phyloP scores from a whole-genome alignment of 2,797 vertebrate genomes.

The Potorous gilbertii region DNA sequence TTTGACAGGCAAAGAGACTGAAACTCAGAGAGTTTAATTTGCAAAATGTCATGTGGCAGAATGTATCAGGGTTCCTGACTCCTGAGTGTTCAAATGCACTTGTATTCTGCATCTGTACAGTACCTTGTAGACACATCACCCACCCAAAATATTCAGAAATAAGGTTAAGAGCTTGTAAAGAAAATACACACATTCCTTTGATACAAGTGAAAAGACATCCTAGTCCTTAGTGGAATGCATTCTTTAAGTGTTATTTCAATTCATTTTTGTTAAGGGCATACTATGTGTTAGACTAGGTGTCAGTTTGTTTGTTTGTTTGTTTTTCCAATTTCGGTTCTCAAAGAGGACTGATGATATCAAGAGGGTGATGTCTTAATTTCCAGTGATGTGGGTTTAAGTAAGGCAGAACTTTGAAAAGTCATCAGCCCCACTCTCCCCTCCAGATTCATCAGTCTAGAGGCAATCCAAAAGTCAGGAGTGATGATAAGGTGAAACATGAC shows the following conservation, averaged over 20 bases:
- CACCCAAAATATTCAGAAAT: neutral
- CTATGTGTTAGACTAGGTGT: neutral
- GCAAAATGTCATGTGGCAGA: neutral
- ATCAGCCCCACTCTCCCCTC: neutral
- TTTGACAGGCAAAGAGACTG: neutral
- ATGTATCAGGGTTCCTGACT: neutral
- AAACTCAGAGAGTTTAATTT: neutral
- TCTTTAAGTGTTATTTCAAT: neutral
- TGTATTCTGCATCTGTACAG: neutral
- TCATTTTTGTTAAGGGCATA: neutral
- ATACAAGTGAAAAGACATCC: neutral
- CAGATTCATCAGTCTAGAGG: neutral
- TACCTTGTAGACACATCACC: neutral
- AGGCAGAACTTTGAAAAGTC: neutral
- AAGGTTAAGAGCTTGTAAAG: neutral
- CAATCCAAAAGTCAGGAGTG: neutral
- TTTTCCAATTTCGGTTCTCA: neutral
- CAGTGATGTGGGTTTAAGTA: neutral
- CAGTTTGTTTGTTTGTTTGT: neutral
- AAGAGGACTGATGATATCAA: neutral
- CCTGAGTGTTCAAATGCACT: neutral
- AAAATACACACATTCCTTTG: neutral
- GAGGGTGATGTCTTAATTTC: neutral
- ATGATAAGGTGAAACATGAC: neutral
- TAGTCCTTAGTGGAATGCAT: neutral